A percentile compares a stretch with the other conserved stretches of the same genome.
Conservation (phyloP, 2,797 vertebrate species). For the Chaetodon trifasciatus region DNA sequence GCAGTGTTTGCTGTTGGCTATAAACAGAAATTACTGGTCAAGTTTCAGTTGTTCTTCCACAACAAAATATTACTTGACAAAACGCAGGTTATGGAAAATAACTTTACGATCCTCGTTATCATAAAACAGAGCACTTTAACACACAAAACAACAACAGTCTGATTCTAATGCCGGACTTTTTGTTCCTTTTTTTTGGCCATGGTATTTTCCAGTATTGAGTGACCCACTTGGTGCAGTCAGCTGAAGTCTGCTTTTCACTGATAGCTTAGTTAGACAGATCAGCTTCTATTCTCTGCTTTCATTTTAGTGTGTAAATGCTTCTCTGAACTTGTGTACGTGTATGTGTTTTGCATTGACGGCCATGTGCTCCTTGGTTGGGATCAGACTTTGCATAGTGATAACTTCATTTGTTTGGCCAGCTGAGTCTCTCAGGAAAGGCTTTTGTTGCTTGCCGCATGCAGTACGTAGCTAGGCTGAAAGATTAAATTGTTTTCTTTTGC, state of each 20-base stretch:
- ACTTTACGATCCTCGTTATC: neutral
- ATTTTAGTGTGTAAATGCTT: conserved; percentile 2
- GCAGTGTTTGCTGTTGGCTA: neutral
- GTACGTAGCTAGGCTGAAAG: conserved; percentile 31
- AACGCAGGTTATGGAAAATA: neutral
- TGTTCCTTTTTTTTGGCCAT: neutral
- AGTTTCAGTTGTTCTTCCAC: neutral
- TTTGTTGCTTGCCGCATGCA: conserved; percentile 28
- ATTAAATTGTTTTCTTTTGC: conserved; percentile 38
- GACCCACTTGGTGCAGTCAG: neutral
- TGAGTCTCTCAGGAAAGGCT: conserved; percentile 28
- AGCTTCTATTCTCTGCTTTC: neutral
- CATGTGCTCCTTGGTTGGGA: conserved; percentile 26
- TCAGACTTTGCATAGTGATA: conserved; percentile 70
- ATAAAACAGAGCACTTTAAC: neutral
- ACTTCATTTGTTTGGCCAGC: conserved; percentile 61
- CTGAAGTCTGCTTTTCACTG: neutral
- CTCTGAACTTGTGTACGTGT: conserved; percentile 1
- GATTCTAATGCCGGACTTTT: neutral
- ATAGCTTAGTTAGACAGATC: neutral
- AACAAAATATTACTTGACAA: neutral
- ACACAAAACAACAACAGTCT: neutral
- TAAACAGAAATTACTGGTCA: neutral
- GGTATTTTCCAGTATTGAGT: conserved; percentile 16
- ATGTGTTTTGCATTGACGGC: conserved; percentile 43